A percentile compares a stretch with the other conserved stretches of the same genome.
Conservation (phyloP, 2,888 invertebrate genomes). For the Mythimna pallens region DNA sequence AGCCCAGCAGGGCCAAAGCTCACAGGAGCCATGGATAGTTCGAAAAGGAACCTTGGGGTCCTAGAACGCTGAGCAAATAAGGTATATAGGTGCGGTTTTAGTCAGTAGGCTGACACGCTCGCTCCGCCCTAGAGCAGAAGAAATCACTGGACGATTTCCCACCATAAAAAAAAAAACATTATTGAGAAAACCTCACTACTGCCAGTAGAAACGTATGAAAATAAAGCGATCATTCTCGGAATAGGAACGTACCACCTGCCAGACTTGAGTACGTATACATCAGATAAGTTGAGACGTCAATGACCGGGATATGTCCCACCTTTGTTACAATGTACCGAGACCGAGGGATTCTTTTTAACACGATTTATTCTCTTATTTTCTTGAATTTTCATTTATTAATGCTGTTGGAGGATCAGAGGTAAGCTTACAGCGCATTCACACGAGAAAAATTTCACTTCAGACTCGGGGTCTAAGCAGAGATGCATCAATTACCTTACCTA, state of each 20-base stretch:
- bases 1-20: too few relatives aligned
- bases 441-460: too few relatives aligned
- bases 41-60: too few relatives aligned
- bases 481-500: too few relatives aligned
- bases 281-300: slow-evolving; percentile 31
- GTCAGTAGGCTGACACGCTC: too few relatives aligned
- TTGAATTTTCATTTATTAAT: background rate
- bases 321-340: slow-evolving; percentile 21
- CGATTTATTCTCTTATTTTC: slow-evolving; percentile 17
- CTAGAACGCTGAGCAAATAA: too few relatives aligned
- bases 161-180: too few relatives aligned
- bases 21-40: too few relatives aligned
- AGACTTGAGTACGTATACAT: background rate
- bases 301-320: slow-evolving; percentile 19
- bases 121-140: too few relatives aligned
- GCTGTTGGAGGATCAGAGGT: background rate
- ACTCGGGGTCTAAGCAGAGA: too few relatives aligned
- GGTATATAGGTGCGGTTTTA: too few relatives aligned
- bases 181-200: background rate
- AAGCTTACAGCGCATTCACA: background rate
- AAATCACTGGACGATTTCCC: too few relatives aligned
- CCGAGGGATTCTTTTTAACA: background rate
- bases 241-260: slow-evolving; percentile 10
- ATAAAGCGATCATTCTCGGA: background rate
- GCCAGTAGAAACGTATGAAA: background rate